These are phyloP conservation scores for Drosophila sordidula DNA, from an alignment of 2,888 invertebrate genomes.

Conservation along the genomic window DNA sequence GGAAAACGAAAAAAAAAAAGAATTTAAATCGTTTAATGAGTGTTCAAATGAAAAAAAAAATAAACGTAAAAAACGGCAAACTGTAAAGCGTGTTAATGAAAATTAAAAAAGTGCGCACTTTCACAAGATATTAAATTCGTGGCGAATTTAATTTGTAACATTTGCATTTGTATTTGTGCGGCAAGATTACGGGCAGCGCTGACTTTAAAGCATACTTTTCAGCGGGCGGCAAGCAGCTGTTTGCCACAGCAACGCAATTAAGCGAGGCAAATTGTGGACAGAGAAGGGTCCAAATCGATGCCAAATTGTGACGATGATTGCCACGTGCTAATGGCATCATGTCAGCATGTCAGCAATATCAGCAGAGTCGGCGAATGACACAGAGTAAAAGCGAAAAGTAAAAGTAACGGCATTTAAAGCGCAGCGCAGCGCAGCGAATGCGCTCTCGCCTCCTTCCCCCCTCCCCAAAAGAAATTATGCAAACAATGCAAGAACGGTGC, in stretches of 20 bases:
- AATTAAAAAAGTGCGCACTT: conserved; percentile 14
- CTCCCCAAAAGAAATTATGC: conserved; percentile 43
- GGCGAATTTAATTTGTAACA: conserved; percentile 19
- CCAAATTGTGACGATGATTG: conserved; percentile 41
- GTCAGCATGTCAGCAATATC: conserved; percentile 12
- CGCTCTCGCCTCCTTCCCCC: conserved; percentile 2
- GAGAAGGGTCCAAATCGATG: conserved; percentile 28
- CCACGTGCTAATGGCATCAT: conserved; percentile 44
- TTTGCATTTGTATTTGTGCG: conserved; percentile 36
- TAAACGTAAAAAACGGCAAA: conserved; percentile 7
- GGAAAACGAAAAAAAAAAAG: conserved; percentile 26
- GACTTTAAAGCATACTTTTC: conserved; percentile 30
- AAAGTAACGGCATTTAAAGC: conserved; percentile 25
- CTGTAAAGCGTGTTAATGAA: conserved; percentile 15
- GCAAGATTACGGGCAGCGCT: conserved; percentile 15
- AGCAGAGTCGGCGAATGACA: conserved; percentile 10
- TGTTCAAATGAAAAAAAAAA: conserved; percentile 6
- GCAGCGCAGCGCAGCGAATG: conserved; percentile 13
- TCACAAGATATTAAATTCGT: conserved; percentile 5
- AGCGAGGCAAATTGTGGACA: conserved; percentile 3
- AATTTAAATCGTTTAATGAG: conserved; percentile 37
- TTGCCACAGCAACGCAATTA: conserved; percentile 32
- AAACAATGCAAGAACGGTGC: conserved; percentile 34
- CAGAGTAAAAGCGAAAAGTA: conserved; percentile 29
- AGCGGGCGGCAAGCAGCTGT: conserved; percentile 54